These are phyloP conservation scores for Ramazzottius varieornatus DNA, from an alignment of 2,888 invertebrate genomes.

Conservation along the genomic window DNA sequence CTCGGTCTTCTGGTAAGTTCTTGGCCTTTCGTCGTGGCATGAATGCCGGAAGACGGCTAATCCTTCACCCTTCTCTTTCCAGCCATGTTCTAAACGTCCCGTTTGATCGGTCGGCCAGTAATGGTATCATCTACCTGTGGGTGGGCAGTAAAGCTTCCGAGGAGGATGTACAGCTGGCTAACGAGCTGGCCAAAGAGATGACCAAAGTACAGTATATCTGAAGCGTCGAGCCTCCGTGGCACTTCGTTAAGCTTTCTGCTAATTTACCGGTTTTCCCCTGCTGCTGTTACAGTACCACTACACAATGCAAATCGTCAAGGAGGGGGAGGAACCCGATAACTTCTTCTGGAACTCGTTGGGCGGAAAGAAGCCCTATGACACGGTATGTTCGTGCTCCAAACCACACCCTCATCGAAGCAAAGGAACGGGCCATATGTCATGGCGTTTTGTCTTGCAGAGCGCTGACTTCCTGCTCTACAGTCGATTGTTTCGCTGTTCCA, in stretches of 20 bases:
- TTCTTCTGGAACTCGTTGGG: constrained; percentile 94
- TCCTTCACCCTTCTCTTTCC: constrained; percentile 16
- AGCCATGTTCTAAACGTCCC: constrained; percentile 69
- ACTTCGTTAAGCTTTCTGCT: not conserved
- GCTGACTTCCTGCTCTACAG: constrained; percentile 76
- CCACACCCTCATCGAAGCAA: not conserved
- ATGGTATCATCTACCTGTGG: constrained; percentile 87
- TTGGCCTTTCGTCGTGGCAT: not conserved
- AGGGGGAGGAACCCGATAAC: constrained; percentile 88
- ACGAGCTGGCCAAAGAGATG: constrained; percentile 75
- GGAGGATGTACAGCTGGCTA: constrained; percentile 56
- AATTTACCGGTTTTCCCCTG: constrained; percentile 5
- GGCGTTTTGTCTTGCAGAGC: constrained; percentile 24
- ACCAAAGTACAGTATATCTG: not conserved
- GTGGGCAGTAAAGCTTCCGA: constrained; percentile 56
- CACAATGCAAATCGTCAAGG: constrained; percentile 42
- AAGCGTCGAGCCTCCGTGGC: not conserved
- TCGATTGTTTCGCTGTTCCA: constrained; percentile 84
- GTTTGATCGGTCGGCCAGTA: constrained; percentile 52
- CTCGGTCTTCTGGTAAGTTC: constrained; percentile 66
- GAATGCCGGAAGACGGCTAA: no score
- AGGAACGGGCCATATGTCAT: not conserved
- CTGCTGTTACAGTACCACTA: constrained; percentile 18
- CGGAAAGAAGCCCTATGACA: constrained; percentile 64
- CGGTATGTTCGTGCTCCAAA: no score